Conservation (phyloP, 2,888 invertebrate species). For the Melipona bicolor region DNA sequence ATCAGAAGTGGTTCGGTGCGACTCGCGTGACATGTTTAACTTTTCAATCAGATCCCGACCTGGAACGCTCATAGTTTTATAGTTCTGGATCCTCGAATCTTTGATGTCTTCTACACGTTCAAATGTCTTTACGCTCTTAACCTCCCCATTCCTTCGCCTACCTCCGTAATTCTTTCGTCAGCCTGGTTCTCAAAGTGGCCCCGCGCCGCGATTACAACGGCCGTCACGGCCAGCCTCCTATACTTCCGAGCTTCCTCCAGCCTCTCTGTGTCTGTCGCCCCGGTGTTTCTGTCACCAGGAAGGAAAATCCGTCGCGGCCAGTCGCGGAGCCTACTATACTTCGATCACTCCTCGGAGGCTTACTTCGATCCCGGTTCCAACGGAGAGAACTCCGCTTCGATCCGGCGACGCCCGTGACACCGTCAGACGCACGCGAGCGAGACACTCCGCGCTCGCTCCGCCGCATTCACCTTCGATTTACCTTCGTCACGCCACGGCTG, state of each 20-base stretch:
- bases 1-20: too few species aligned
- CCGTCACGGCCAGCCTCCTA: conserved; percentile 58
- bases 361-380: conserved; percentile 35
- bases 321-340: conserved; percentile 67
- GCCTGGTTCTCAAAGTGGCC: conserved; percentile 13
- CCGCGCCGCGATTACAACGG: conserved; percentile 20
- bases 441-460: conserved; percentile 47
- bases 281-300: conserved; percentile 70
- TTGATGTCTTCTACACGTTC: too few species aligned
- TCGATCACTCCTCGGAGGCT: conserved; percentile 22
- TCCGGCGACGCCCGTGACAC: conserved; percentile 56
- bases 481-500: conserved; percentile 25
- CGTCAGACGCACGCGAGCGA: conserved; percentile 65
- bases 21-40: too few species aligned
- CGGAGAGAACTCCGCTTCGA: conserved; percentile 30
- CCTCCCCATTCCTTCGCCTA: neutral
- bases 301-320: conserved; percentile 71
- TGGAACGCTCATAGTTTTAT: too few species aligned
- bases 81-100: too few species aligned
- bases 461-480: conserved; percentile 62
- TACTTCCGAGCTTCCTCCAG: conserved; percentile 24
- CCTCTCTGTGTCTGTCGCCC: conserved; percentile 61
- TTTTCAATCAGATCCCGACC: too few species aligned
- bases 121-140: neutral
- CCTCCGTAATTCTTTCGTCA: neutral